These are phyloP conservation scores for Thysanoteuthis rhombus DNA, from an alignment of 2,888 invertebrate species.

Conservation along the genomic window DNA sequence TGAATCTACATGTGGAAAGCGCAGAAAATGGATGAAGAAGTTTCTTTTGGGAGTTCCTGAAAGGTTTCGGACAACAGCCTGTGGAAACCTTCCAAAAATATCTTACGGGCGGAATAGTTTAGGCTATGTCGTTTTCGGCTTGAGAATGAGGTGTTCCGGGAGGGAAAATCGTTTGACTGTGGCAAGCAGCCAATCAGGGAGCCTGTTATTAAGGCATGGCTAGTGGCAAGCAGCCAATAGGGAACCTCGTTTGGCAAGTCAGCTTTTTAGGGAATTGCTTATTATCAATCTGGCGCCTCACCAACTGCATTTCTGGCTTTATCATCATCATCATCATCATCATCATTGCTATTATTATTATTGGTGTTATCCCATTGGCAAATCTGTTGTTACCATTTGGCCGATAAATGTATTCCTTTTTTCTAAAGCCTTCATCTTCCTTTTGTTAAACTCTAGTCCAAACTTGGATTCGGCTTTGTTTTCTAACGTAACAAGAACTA, in stretches of 20 bases:
- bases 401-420: background rate
- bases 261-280: background rate
- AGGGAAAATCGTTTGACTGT: background rate
- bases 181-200: background rate
- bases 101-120: background rate
- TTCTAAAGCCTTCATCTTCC: too few species aligned
- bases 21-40: background rate
- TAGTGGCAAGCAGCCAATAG: background rate
- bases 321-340: background rate
- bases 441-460: too few species aligned
- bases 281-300: background rate
- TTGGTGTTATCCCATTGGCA: background rate
- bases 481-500: too few species aligned
- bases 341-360: background rate
- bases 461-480: too few species aligned
- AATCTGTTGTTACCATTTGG: background rate
- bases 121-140: background rate
- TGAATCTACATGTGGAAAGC: background rate
- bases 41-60: background rate
- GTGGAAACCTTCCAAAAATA: background rate
- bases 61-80: background rate
- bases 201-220: background rate
- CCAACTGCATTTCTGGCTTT: background rate
- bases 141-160: background rate
- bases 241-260: constrained; percentile 12